A percentile compares a stretch with the other conserved stretches of the same genome.
These are phyloP conservation scores for Sciurus carolinensis DNA, from an alignment of 2,797 vertebrate genomes.

Conservation along the genomic window DNA sequence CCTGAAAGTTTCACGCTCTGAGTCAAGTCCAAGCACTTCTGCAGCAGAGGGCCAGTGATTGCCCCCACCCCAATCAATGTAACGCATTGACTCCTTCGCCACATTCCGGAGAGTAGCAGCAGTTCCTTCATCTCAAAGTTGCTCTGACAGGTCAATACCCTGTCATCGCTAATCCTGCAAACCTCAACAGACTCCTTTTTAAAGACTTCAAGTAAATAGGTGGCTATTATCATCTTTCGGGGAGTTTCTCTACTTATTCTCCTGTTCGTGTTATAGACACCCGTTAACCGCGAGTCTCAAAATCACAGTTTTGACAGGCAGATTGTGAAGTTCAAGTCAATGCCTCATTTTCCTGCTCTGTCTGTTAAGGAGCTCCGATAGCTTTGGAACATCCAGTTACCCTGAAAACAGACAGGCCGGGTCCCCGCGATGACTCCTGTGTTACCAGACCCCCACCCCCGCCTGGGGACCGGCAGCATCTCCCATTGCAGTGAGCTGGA, in stretches of 20 bases:
- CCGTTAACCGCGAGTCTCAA: conserved; percentile 39
- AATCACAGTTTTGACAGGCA: conserved; percentile 74
- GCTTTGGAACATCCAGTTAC: conserved; percentile 43
- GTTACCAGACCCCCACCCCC: neutral
- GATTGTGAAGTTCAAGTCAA: conserved; percentile 61
- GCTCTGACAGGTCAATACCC: conserved; percentile 70
- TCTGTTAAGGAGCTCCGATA: neutral
- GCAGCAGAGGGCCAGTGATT: neutral
- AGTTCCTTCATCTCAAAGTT: conserved; percentile 62
- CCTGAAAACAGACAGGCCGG: neutral
- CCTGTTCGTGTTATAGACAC: conserved; percentile 60
- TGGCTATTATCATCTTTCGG: neutral
- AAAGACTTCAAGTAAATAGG: conserved; percentile 58
- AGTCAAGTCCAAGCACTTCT: conserved; percentile 42
- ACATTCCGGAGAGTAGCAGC: neutral
- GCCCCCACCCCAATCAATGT: conserved; percentile 7
- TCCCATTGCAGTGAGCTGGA: conserved; percentile 74
- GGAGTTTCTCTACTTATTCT: conserved; percentile 40
- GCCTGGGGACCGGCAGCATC: conserved; percentile 5
- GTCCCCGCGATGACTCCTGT: conserved; percentile 46
- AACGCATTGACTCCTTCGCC: conserved; percentile 14
- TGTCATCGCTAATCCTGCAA: neutral
- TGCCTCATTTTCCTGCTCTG: conserved; percentile 44
- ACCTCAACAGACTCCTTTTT: conserved; percentile 53
- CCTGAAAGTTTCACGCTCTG: conserved; percentile 16